Percentiles rank a stretch among this genome's conserved stretches.
These are phyloP conservation scores for Leucophenga montana DNA, from an alignment of 2,888 invertebrate species.

Conservation along the genomic window DNA sequence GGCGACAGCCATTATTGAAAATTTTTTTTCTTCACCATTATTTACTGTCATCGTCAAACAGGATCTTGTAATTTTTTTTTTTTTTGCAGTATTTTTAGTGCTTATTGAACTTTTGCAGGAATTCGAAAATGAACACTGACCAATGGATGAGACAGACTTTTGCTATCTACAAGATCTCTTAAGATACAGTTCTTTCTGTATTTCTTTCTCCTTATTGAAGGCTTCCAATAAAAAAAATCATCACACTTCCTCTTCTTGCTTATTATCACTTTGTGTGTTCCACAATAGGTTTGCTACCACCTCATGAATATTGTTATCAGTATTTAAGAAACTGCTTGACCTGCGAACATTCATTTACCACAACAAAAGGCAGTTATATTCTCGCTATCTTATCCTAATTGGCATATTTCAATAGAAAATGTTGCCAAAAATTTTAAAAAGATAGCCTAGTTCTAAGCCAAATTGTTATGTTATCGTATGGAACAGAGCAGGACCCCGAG, in stretches of 20 bases:
- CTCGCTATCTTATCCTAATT: constrained; percentile 8
- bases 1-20: not conserved
- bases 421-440: constrained; percentile 13
- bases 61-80: no score
- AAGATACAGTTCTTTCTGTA: no score
- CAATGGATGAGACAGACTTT: no score
- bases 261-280: not conserved
- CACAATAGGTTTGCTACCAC: not conserved
- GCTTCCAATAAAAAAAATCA: no score
- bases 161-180: no score
- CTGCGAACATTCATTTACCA: constrained; percentile 16
- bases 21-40: no score
- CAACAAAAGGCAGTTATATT: constrained; percentile 7
- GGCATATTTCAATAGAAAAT: constrained; percentile 13
- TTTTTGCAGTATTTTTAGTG: no score
- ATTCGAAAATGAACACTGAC: no score
- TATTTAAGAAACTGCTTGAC: not conserved
- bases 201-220: no score
- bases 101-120: no score
- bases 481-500: not conserved
- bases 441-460: not conserved
- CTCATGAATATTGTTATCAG: no score
- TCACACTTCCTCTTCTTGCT: not conserved
- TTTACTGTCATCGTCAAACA: no score
- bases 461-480: constrained; percentile 20